These are phyloP conservation scores for Strigamia crassipes DNA, from an alignment of 2,888 invertebrate genomes.

Conservation along the genomic window DNA sequence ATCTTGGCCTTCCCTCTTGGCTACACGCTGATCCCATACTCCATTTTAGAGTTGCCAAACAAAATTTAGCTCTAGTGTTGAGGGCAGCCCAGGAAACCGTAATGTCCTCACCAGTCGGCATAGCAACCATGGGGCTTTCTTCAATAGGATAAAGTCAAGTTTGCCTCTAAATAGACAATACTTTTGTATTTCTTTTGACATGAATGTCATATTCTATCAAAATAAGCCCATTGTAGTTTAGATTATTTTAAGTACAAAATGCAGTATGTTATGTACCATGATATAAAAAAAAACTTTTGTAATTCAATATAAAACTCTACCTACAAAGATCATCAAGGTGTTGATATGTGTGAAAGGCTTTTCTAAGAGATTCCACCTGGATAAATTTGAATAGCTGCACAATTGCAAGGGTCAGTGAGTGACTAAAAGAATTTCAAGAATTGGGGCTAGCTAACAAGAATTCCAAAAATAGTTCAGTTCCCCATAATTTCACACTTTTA, in stretches of 20 bases:
- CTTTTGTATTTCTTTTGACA: conserved; percentile 27
- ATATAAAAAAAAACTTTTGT: not conserved
- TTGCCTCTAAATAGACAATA: conserved; percentile 29
- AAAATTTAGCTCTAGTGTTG: not conserved
- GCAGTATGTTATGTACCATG: not conserved
- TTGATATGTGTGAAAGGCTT: conserved; percentile 10
- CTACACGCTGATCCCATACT: conserved; percentile 30
- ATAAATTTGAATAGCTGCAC: not conserved
- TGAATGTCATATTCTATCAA: not conserved
- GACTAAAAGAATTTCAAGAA: not conserved
- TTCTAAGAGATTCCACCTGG: conserved; percentile 14
- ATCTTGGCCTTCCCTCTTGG: conserved; percentile 19
- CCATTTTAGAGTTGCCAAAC: conserved; percentile 38
- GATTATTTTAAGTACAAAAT: not conserved
- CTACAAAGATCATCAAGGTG: not conserved
- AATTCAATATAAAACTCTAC: not conserved
- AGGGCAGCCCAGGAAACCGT: conserved; percentile 27
- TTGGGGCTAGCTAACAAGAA: not conserved
- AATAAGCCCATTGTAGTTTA: not conserved
- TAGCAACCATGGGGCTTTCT: conserved; percentile 7
- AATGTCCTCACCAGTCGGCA: conserved; percentile 29
- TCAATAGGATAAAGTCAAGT: conserved; percentile 26
- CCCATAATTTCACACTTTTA: not conserved
- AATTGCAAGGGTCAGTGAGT: conserved; percentile 7
- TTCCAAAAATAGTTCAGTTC: not conserved